Evolutionary conservation across 2,888 invertebrate species (phyloP), one percentile per base, ranked within the genome.

Genomic region (Teleogryllus oceanicus): DNA sequence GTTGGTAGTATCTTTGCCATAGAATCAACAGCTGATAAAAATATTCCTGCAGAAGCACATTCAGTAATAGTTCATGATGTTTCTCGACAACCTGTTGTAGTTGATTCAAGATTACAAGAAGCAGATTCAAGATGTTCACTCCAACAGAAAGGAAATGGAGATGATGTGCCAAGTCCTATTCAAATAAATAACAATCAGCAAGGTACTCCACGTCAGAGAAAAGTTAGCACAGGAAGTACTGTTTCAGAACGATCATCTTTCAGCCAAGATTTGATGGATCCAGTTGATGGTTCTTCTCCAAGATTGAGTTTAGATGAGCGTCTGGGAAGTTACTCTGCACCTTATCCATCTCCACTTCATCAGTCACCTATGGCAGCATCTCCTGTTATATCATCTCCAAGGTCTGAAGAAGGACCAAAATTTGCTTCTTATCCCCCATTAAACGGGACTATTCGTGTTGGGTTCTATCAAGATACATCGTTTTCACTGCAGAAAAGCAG

Each of bases 391-490:
- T 93, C 93, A 49, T 94, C 94, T 0, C 94, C 95, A 0, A 89
- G 92, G 82, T 92, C 92, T 0, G 94, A 94, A 82, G 92, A 92
- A 80, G 85, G 84, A 80, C 90, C 91, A 82, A 91, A 91, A 84
- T 91, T 91, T 83, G 90, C 92, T n/a, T 88, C 90, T 1, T 92
- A 93, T 85, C 92, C 93, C 0, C 90, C 92, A 18, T 89, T 94
- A n/a, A 95, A 95, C 84, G 94, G 94, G 1, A 93, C 94, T 8
- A 93, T 96, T 10, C 90, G 95, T 83, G 95, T 95, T 62, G 96
- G 96, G 5, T 96, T 96, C 86, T 96, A 96, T 87, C 96, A 96
- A 86, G 96, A 96, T 84, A 94, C 93, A 49, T 83, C 83, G 50
- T 80, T 79, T 24, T 80, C 77, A 49, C 84, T 84, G 13, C 84